Percentiles rank a stretch among this genome's conserved stretches.
Conservation (phyloP, 2,113 vertebrate species). For the Orthonyx spaldingii region DNA sequence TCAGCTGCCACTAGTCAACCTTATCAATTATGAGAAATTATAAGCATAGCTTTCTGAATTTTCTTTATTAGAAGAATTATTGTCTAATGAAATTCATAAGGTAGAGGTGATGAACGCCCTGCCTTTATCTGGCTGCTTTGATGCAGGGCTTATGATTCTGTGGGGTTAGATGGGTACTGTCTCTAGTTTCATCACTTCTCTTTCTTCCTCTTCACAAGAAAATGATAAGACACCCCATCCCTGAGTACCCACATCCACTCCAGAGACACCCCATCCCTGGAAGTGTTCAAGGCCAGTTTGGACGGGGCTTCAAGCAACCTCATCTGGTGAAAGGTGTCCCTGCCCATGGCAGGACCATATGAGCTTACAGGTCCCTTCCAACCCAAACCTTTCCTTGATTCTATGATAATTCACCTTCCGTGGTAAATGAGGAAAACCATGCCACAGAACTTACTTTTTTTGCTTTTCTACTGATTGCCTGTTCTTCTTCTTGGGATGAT, state of each 20-base stretch:
- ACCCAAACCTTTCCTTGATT: too few species aligned
- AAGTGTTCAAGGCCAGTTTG: neutral
- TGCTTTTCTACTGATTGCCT: neutral
- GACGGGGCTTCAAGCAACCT: fast-evolving
- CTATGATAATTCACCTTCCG: neutral
- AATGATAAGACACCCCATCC: neutral
- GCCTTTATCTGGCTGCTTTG: neutral
- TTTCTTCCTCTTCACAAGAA: neutral
- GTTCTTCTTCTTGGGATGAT: neutral
- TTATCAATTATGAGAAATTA: constrained; percentile 15
- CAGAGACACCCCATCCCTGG: neutral
- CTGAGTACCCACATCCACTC: neutral
- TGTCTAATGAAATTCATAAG: neutral
- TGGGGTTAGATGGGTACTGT: neutral
- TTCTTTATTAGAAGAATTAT: neutral
- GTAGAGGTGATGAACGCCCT: neutral
- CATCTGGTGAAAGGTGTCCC: neutral
- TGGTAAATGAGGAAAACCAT: neutral
- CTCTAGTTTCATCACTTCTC: neutral
- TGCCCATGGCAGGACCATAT: neutral
- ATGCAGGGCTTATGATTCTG: neutral
- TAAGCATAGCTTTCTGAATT: neutral
- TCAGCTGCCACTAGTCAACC: neutral
- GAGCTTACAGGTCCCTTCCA: neutral
- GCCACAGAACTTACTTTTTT: neutral